Evolutionary conservation across 2,797 vertebrate species (phyloP), one percentile per base, ranked within the genome.

Genomic region (Limosa lapponica): DNA sequence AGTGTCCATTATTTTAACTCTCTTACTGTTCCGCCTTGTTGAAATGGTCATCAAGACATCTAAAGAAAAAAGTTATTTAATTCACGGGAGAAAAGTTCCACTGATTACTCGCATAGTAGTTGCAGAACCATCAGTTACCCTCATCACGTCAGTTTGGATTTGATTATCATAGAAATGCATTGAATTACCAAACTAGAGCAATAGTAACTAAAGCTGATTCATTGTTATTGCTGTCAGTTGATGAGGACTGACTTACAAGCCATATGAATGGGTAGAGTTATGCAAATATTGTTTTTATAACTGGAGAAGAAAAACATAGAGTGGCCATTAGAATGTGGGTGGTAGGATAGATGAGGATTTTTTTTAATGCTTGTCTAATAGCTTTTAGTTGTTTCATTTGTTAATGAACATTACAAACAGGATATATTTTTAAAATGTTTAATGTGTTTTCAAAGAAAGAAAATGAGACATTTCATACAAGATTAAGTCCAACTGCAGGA

Each of bases 131-230:
- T 96, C 96, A 87, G 93, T 97, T 96, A 95, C 85, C 96, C 97
- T 97, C 95, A 92, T 98, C 97, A 97, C 44, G 72, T 97, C 96
- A 93, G 95, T 97, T 97, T 96, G 97, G 90, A 97, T 97, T 95
- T 97, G 97, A 98, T 98, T 97, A 97, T 98, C 95, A 95, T 82
- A 97, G 96, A 97, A 93, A 97, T 96, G 94, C 91, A 97, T 92
- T 96, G 97, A 97, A 97, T 97, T 97, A 97, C 97, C 95, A 97
- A 97, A 95, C 94, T 95, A 80, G 59, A 96, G 92, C 90, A 96
- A 88, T 93, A 95, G 96, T 95, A 96, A 92, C 96, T 97, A 96
- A 96, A 97, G 96, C 96, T 97, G 97, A 98, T 98, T 97, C 97
- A 98, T 94, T 97, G 96, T 97, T 97, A 95, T 93, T 97, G 95